Evolutionary conservation across 1,140 invertebrate genomes (phyloP).

Genomic region (Onthophagus taurus): DNA sequence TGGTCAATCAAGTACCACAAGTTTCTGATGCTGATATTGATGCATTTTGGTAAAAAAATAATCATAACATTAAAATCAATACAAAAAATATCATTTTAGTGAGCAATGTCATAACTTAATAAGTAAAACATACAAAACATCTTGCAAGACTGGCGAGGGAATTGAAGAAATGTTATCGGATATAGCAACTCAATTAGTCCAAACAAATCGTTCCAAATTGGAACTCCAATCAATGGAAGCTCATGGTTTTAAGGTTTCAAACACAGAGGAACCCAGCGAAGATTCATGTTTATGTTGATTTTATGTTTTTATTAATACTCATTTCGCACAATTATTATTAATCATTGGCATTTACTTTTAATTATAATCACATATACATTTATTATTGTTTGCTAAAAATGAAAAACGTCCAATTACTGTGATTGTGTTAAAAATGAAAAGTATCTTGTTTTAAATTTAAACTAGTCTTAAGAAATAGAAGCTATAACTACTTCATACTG

Average conservation of each 20-base stretch:
- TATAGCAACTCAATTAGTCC: constrained; percentile 68
- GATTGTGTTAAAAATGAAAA: constrained; percentile 8
- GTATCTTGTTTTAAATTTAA: no score
- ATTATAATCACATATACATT: not conserved
- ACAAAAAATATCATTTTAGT: constrained; percentile 53
- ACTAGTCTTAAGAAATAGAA: not conserved
- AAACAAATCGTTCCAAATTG: constrained; percentile 69
- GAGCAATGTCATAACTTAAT: constrained; percentile 88
- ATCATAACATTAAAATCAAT: no score
- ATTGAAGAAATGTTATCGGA: constrained; percentile 86
- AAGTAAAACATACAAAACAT: constrained; percentile 80
- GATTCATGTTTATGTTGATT: constrained; percentile 32
- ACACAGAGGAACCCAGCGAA: constrained; percentile 47
- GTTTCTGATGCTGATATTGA: constrained; percentile 85
- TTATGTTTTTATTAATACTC: constrained; percentile 1
- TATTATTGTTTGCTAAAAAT: not conserved
- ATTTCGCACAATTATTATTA: not conserved
- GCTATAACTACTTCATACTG: no score
- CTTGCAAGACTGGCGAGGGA: constrained; percentile 80
- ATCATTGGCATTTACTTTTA: not conserved
- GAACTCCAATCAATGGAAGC: constrained; percentile 70
- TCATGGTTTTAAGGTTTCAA: constrained; percentile 67
- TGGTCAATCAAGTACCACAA: constrained; percentile 59
- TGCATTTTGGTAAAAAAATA: constrained; percentile 64
- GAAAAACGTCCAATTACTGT: constrained; percentile 9